Conservation (phyloP, 2,113 vertebrate genomes). For the Acrocephalus kingi region DNA sequence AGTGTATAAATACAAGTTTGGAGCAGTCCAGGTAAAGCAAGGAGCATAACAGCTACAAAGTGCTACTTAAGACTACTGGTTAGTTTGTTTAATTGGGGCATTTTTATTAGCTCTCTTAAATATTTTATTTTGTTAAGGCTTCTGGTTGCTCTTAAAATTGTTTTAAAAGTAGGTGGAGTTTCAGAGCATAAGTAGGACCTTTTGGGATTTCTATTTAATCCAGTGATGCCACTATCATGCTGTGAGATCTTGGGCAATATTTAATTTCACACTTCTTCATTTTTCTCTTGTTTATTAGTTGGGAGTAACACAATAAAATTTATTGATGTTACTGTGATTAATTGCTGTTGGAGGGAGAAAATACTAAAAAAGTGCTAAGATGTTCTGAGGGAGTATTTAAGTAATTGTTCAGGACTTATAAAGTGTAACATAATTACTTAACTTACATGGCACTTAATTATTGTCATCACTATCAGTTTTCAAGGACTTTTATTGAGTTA, state of each 20-base stretch:
- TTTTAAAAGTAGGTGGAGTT: neutral
- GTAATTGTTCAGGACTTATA: neutral
- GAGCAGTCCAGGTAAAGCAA: neutral
- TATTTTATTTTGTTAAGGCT: neutral
- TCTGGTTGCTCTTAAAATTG: neutral
- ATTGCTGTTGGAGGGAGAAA: neutral
- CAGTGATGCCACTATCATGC: neutral
- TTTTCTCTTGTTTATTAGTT: neutral
- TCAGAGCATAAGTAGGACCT: neutral
- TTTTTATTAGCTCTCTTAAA: neutral
- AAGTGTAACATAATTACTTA: neutral
- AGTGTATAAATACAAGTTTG: neutral
- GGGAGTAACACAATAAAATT: neutral
- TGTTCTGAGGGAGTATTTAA: neutral
- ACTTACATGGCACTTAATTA: neutral
- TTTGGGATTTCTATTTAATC: neutral
- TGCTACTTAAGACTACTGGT: neutral
- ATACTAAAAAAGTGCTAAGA: neutral
- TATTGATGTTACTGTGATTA: neutral
- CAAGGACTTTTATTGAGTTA: neutral
- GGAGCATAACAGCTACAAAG: neutral
- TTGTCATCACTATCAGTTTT: neutral
- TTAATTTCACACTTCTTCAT: neutral
- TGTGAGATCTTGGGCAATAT: neutral
- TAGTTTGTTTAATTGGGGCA: neutral